Percentiles rank a stretch among this genome's conserved stretches.
These are phyloP conservation scores for Scomber colias DNA, from an alignment of 2,113 vertebrate species.

Conservation along the genomic window DNA sequence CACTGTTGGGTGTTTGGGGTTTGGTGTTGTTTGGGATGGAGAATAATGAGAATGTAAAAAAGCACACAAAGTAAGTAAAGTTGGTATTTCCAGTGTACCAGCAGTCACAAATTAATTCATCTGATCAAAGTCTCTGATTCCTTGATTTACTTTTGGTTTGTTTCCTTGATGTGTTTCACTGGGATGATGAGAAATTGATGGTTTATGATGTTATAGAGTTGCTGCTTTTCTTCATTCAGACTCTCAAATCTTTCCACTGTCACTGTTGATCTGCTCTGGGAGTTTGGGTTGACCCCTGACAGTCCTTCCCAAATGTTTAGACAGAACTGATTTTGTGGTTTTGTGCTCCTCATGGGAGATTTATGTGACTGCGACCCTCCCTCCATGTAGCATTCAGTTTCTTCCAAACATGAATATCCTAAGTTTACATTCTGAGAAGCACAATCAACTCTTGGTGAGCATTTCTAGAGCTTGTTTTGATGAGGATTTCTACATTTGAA, in stretches of 20 bases:
- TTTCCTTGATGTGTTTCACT: neutral
- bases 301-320: too few species aligned
- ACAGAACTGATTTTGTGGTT: neutral
- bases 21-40: neutral
- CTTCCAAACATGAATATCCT: neutral
- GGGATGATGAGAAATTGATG: neutral
- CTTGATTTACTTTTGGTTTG: neutral
- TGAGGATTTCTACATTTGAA: too few species aligned
- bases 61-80: too few species aligned
- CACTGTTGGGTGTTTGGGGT: constrained; percentile 22
- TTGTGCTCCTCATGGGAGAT: constrained; percentile 6
- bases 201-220: too few species aligned
- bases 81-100: too few species aligned
- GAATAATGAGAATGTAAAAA: neutral
- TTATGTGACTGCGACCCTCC: neutral
- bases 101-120: neutral
- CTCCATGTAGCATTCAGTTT: constrained; percentile 31
- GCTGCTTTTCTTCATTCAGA: too few species aligned
- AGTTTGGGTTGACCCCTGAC: too few species aligned
- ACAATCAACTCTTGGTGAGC: neutral
- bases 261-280: too few species aligned
- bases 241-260: too few species aligned
- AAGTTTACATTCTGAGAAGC: neutral
- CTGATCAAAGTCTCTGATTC: neutral
- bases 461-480: too few species aligned